A percentile compares a stretch with the other conserved stretches of the same genome.
These are phyloP conservation scores for Takifugu ocellatus DNA, from an alignment of 2,797 vertebrate genomes.

Conservation along the genomic window DNA sequence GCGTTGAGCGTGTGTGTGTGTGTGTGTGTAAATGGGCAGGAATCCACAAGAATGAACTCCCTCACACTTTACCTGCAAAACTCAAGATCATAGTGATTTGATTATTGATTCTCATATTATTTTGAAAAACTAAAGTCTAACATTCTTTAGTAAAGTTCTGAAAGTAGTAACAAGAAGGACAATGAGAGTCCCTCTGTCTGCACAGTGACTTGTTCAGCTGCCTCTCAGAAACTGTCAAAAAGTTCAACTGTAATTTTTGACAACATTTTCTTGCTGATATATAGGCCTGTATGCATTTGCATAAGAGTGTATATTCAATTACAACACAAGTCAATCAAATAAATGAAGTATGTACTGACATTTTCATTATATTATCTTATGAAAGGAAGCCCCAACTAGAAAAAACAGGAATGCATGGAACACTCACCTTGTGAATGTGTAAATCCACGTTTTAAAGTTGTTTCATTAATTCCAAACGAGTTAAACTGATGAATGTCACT, in stretches of 20 bases:
- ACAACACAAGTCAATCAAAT: not conserved
- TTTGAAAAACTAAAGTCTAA: too few species aligned
- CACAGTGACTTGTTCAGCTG: not conserved
- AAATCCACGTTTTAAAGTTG: slow-evolving; percentile 46
- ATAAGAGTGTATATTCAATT: too few species aligned
- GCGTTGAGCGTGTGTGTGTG: slow-evolving; percentile 12
- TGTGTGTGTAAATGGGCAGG: not conserved
- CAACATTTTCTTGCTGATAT: too few species aligned
- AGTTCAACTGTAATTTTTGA: too few species aligned
- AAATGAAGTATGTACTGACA: not conserved
- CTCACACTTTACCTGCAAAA: slow-evolving; percentile 1
- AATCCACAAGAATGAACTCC: slow-evolving; percentile 13
- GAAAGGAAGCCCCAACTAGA: slow-evolving; percentile 15
- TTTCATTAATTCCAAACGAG: slow-evolving; percentile 61
- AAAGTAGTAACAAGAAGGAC: too few species aligned
- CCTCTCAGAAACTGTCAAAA: too few species aligned
- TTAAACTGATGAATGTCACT: slow-evolving; percentile 38
- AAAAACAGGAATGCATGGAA: too few species aligned
- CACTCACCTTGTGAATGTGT: slow-evolving; percentile 63
- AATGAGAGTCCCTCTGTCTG: not conserved
- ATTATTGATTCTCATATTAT: too few species aligned
- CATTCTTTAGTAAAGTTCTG: too few species aligned
- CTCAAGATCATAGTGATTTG: too few species aligned
- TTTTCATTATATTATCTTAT: slow-evolving; percentile 1
- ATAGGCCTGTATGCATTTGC: too few species aligned